Evolutionary conservation across 2,113 vertebrate genomes (phyloP), one percentile per base, ranked within the genome.

Genomic region (Loxodonta africana): DNA sequence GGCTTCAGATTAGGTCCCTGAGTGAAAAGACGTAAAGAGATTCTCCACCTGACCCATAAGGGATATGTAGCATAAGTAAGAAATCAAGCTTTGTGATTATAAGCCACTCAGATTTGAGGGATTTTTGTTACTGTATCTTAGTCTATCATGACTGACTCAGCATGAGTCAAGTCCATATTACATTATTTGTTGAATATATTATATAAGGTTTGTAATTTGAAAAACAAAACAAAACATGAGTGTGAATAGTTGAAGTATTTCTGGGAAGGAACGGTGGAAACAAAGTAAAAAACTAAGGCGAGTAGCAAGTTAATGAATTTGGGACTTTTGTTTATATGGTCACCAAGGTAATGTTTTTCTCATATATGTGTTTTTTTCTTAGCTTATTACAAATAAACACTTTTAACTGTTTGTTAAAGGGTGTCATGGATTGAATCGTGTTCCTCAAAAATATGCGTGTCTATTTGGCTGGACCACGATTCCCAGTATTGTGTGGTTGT

Each of bases 111-210:
- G 21, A n/a, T 30, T 15, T 62, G 57, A 30, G 21, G 6, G 6
- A 18, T 71, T 51, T 69, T 71, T 82, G 30, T 73, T 78, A 21
- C 28, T 77, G 20, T 7, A 14, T 74, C 37, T 93, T 77, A 51
- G 30, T 95, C 8, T 95, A 25, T 86, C 28, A n/a, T 44, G 73
- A 63, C 71, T 77, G 69, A 78, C 9, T 33, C 17, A 69, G 30
- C 33, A 8, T 17, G 57, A 57, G 37, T 63, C 87, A 94, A 87
- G n/a, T 63, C 18, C 17, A 46, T 46, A 46, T 48, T 57, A 90
- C 80, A 85, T 63, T 95, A 65, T 88, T 91, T 89, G 44, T 85
- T 37, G 8, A 76, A 44, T 82, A 25, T 26, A 92, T 69, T 76
- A 82, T 17, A 23, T 62, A 71, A 23, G 57, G 28, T 85, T 85